Evolutionary conservation across 1,140 invertebrate species (phyloP), one percentile per base, ranked within the genome.

Genomic region (Elymnias hypermnestra): DNA sequence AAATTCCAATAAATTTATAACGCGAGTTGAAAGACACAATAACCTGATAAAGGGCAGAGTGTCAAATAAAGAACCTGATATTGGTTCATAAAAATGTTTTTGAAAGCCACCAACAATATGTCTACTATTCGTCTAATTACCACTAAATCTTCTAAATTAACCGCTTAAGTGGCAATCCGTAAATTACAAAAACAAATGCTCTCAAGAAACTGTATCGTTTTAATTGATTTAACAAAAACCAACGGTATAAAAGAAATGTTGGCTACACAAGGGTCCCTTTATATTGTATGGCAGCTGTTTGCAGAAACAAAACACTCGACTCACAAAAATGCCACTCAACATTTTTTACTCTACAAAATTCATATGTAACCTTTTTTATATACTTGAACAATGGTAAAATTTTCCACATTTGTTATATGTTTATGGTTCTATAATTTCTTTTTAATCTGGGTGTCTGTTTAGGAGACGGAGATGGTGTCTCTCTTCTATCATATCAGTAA

Each of bases 181-280:
- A 58, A 79, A 79, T 82, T 75, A 67, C 57, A 71, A 72, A 67
- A 73, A 67, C 61, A 72, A 59, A 55, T 53, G 43, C 52, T 55
- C 49, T 35, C 26, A 61, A 57, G 63, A 63, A 74, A 75, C 53
- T 60, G 51, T 71, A 75, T 68, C 63, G 60, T 39, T 62, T 74
- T 71, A 71, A 76, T 77, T 72, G 60, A 53, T 53, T 62, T 39
- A 66, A 82, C 68, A 77, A 76, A 78, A 78, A 72, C 53, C 57
- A 12, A 22, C 29, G 8, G 15, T 35, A 38, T 7, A 17, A 50
- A 46, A 57, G 35, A 62, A 57, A 54, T 29, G 33, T 15, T n/a
- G 42, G 45, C 38, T 15, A 45, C 29, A 46, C 36, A 53, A 46
- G 37, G 42, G 42, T 25, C 31, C 43, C 18, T 46, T 54, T 40